Base-by-base conservation (phyloP, 2,113 vertebrate genomes). In the Pandion haliaetus region DNA sequence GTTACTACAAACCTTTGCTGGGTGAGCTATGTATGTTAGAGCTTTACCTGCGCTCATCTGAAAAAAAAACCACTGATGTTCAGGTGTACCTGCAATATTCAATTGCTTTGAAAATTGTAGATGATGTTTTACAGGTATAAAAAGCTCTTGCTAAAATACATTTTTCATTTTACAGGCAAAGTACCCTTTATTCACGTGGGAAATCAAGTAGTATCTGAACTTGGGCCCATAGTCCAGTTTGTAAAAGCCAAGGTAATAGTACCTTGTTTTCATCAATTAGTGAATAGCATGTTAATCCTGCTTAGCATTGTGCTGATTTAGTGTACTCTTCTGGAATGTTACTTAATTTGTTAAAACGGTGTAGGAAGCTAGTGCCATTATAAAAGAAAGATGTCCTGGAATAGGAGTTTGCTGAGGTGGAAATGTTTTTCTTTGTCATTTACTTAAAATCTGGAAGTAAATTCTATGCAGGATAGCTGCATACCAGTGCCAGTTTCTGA, bases 151-250 rank as follows among this genome's bases (percentile, higher is more conserved):
- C 50, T 97, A 31, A 89, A 89, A 84, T 36, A 83, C 7, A 66
- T 86, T 88, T 96, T 28, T 97, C 52, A 34, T 57, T 93, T 98
- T 96, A 89, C 98, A 99, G 99, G 99, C 80, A 99, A 99, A 98
- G 98, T 98, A 40, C 99, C 99, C 67, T 99, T 99, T 72, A 99
- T 99, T 97, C 99, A 99, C 2, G 99, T 99, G 29, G 99, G 99
- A 90, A 99, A 99, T 98, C 99, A 99, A 98, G 99, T 99, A 72
- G 99, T 99, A 57, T 99, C 99, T 78, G 99, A 99, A 98, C 98
- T 99, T 88, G 99, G 99, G 49, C 99, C 99, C n/a, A 99, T 99
- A 93, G 99, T 99, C 58, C 99, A 99, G 71, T 99, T 99, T 88
- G 99, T 99, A 86, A 99, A 99, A 98, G 99, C 99, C 59, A 99